These are phyloP conservation scores for Sigmodon hispidus DNA, from an alignment of 2,113 vertebrate genomes.

Conservation along the genomic window DNA sequence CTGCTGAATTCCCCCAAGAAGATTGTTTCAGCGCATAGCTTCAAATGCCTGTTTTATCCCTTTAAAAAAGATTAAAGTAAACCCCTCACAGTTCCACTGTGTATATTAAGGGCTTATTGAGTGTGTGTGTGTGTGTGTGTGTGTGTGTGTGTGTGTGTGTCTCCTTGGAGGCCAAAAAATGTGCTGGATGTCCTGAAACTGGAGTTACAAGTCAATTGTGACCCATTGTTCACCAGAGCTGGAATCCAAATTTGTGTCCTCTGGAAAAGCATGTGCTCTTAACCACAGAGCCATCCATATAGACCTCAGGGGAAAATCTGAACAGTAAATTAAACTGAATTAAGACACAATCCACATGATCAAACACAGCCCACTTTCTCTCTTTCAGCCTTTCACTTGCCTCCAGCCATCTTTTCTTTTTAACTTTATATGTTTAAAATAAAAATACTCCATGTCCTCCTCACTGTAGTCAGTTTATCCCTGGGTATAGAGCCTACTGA, in stretches of 20 bases:
- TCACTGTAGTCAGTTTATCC: neutral
- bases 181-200: neutral
- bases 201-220: neutral
- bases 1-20: neutral
- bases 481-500: neutral
- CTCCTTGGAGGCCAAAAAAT: neutral
- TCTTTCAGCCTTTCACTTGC: neutral
- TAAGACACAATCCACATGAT: conserved; percentile 89
- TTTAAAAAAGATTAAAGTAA: neutral
- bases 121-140: neutral
- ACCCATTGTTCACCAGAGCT: neutral
- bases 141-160: neutral
- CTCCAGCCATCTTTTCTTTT: neutral
- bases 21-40: neutral
- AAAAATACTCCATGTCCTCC: neutral
- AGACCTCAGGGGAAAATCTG: conserved; percentile 84
- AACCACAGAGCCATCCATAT: neutral
- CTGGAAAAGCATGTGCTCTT: neutral
- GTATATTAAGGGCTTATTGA: neutral
- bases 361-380: neutral
- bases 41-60: neutral
- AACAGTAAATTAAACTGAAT: conserved; percentile 94
- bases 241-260: neutral
- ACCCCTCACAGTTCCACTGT: neutral
- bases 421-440: neutral